Base-by-base conservation (phyloP, 2,113 vertebrate genomes). In the Toxotes jaculatrix region DNA sequence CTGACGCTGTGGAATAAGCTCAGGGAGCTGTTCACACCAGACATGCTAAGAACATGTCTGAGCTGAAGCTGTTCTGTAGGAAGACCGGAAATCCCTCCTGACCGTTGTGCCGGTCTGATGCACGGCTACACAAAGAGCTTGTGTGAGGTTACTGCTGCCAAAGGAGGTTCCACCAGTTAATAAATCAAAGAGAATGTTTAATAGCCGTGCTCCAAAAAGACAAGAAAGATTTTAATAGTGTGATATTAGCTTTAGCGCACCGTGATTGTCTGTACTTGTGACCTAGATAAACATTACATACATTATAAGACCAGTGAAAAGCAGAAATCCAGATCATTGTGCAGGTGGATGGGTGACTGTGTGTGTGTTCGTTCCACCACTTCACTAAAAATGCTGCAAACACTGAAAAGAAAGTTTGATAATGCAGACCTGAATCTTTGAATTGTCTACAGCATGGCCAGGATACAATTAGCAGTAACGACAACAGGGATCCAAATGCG, bases 401-500 rank as follows among this genome's bases (percentile, higher is more conserved):
- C 9, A 56, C 43, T 31, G 27, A 34, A 66, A 64, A 59, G 10
- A 7, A 61, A 56, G 11, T 31, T 56, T 43, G 19, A 23, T 53
- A 60, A 76, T 51, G 43, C 8, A 69, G 7, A 67, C 34, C 3
- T 66, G 21, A 77, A 66, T 59, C 27, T 8, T 17, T 62, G 1
- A 51, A 61, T 73, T 62, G 71, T 23, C 74, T 5, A 6, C 10
- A 64, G 66, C 4, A 7, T 16, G 19, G 10, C 34, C 38, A 17
- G 40, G 49, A 47, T 75, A 51, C 47, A 62, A 84, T 76, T 78
- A 82, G 77, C 74, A 70, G 34, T 61, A 57, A 66, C 11, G 1
- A 70, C 69, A 85, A 70, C 67, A 40, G 19, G 53, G 45, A 76
- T 71, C 43, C 61, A 69, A 89, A 88, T 70, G 56, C 2, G 83